phyloP scores from a whole-genome alignment of 2,888 invertebrate genomes.

The Hyposoter didymator region DNA sequence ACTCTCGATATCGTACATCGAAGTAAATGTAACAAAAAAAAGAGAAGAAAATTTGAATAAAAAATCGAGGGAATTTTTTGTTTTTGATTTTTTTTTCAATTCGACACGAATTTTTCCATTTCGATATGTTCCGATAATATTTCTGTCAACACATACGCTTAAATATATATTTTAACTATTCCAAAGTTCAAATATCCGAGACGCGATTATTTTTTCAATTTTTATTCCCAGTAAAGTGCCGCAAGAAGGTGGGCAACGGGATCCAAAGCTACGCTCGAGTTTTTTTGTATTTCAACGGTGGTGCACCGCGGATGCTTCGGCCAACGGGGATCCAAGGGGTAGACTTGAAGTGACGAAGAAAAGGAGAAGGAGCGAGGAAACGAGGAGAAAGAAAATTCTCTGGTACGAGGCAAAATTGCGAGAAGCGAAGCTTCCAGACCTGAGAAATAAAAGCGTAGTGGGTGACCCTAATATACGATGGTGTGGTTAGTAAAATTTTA shows the following conservation, averaged over 20 bases:
- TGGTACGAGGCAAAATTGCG: not conserved
- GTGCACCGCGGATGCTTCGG: not conserved
- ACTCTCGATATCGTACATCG: not conserved
- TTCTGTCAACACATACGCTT: not conserved
- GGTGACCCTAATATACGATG: slow-evolving; percentile 32
- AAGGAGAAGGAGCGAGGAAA: slow-evolving; percentile 8
- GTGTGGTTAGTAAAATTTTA: slow-evolving; percentile 50
- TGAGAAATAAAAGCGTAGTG: slow-evolving; percentile 34
- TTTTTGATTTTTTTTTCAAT: not conserved
- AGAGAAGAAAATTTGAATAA: not conserved
- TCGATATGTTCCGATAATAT: not conserved
- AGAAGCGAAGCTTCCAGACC: slow-evolving; percentile 27
- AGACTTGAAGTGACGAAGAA: slow-evolving; percentile 19
- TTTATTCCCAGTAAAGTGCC: not conserved
- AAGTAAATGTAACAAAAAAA: not conserved
- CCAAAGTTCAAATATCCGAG: not conserved
- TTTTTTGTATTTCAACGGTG: not conserved
- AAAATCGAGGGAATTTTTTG: not conserved
- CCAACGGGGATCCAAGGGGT: not conserved
- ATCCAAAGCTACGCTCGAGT: not conserved
- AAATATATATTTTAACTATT: not conserved
- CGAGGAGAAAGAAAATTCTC: not conserved
- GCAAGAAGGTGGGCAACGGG: not conserved
- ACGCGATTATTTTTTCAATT: slow-evolving; percentile 8
- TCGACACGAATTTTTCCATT: not conserved